phyloP scores from a whole-genome alignment of 2,888 invertebrate species.

The Chymomyza procnemis region DNA sequence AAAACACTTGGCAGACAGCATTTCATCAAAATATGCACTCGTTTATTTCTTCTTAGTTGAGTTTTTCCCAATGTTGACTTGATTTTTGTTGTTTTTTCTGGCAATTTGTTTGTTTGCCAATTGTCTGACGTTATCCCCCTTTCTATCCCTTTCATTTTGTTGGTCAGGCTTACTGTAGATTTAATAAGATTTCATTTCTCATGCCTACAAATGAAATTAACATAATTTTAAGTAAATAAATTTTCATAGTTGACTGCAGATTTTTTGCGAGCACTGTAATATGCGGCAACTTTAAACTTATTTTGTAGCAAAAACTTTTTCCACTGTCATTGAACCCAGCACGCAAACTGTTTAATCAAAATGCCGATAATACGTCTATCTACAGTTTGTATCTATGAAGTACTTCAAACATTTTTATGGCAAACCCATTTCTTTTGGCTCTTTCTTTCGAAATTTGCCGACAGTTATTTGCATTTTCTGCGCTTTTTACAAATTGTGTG shows the following conservation, averaged over 20 bases:
- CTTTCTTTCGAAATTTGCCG: conserved; percentile 46
- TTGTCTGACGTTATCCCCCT: conserved; percentile 69
- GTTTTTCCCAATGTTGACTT: conserved; percentile 29
- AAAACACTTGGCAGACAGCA: conserved; percentile 6
- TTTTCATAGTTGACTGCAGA: conserved; percentile 60
- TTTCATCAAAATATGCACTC: conserved; percentile 6
- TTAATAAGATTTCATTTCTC: conserved; percentile 64
- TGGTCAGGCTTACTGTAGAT: conserved; percentile 34
- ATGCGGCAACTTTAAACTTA: conserved; percentile 49
- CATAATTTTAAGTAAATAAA: conserved; percentile 69
- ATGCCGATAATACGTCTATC: conserved; percentile 28
- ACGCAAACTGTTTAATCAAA: conserved; percentile 35
- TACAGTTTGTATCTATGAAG: conserved; percentile 13
- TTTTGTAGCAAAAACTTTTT: conserved; percentile 42
- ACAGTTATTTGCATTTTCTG: conserved; percentile 17
- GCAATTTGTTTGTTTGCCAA: conserved; percentile 72
- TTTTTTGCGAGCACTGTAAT: conserved; percentile 20
- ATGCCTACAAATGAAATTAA: conserved; percentile 59
- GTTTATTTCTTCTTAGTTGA: conserved; percentile 34
- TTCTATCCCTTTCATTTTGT: conserved; percentile 37
- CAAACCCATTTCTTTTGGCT: conserved; percentile 43
- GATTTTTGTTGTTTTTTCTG: conserved; percentile 56
- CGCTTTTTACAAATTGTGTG: conserved; percentile 46
- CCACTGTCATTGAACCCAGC: conserved; percentile 20
- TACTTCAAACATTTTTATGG: conserved; percentile 35